Conservation (phyloP, 2,888 invertebrate genomes). For the Diplazon laetatorius region DNA sequence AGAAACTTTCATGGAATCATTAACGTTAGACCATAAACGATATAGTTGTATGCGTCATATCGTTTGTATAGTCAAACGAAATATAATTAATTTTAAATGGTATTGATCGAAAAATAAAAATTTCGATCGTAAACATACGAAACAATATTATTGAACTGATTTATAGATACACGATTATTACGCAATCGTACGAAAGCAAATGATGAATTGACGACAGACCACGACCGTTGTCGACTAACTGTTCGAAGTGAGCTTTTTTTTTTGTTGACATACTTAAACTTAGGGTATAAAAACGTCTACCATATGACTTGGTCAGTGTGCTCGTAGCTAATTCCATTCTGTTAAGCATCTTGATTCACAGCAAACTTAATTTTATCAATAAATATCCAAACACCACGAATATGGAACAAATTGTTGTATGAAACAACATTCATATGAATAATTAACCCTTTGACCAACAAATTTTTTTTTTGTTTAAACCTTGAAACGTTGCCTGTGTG, state of each 20-base stretch:
- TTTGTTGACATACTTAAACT: slow-evolving; percentile 28
- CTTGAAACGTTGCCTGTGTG: background rate
- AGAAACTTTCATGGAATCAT: slow-evolving; percentile 37
- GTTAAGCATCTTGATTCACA: slow-evolving; percentile 69
- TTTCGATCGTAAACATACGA: slow-evolving; percentile 52
- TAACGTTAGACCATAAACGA: background rate
- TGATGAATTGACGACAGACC: background rate
- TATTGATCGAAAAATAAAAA: slow-evolving; percentile 54
- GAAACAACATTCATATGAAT: background rate
- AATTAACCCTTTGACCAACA: background rate
- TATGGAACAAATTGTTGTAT: slow-evolving; percentile 13
- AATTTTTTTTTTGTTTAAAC: background rate
- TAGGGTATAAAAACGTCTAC: slow-evolving; percentile 32
- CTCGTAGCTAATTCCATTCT: slow-evolving; percentile 60
- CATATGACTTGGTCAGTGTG: slow-evolving; percentile 27
- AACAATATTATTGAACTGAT: slow-evolving; percentile 31
- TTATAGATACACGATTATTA: slow-evolving; percentile 23
- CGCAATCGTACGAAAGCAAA: slow-evolving; percentile 19
- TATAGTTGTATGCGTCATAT: background rate
- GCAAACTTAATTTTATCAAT: slow-evolving; percentile 72
- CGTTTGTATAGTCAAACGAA: slow-evolving; percentile 2
- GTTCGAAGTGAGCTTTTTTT: slow-evolving; percentile 2
- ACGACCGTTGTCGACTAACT: slow-evolving; percentile 13
- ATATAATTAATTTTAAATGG: slow-evolving; percentile 40
- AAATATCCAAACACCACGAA: slow-evolving; percentile 66